Evolutionary conservation across 2,113 vertebrate species (phyloP), one percentile per base, ranked within the genome.

Genomic region (Lathamus discolor): DNA sequence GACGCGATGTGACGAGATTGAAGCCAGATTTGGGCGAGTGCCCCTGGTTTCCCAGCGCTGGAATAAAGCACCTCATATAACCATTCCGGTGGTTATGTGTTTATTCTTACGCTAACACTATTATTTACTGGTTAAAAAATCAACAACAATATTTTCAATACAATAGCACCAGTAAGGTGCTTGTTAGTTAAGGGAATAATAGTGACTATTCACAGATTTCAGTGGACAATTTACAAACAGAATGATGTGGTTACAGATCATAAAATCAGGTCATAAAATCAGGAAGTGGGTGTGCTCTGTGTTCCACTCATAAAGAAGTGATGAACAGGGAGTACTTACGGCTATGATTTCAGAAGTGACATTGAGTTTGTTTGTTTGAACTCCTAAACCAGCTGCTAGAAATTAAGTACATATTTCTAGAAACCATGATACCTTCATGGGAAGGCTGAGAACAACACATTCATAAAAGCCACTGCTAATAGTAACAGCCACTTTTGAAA

Each of bases 141-240:
- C 1, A 39, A 16, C 7, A 20, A 12, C 41, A n/a, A 17, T 1
- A 0, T 15, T 11, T 70, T 76, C 44, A 31, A 2, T 67, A 28
- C 20, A 57, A 8, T 14, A 23, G 10, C 17, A 37, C 31, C 3
- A 14, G 6, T 48, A 59, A 69, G 3, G 20, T 76, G 8, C 54
- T 48, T 70, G 13, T 51, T 52, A 51, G 22, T 41, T 48, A 54
- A 14, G 35, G 10, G 7, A 51, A 13, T 44, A 35, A 33, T 55
- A 35, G 5, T 37, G 35, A 46, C 25, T 87, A 11, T 72, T 76
- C 1, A 2, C 18, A 49, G 83, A 62, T 80, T 44, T 75, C 48
- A 35, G 27, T 52, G 15, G 24, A 39, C 28, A 39, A 52, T 49
- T 75, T 62, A 11, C 14, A 79, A 48, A 48, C n/a, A 6, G 1